Percentiles rank a stretch among this genome's conserved stretches.
Evolutionary conservation across 2,888 invertebrate species (phyloP).

Genomic region (Diogma glabrata): DNA sequence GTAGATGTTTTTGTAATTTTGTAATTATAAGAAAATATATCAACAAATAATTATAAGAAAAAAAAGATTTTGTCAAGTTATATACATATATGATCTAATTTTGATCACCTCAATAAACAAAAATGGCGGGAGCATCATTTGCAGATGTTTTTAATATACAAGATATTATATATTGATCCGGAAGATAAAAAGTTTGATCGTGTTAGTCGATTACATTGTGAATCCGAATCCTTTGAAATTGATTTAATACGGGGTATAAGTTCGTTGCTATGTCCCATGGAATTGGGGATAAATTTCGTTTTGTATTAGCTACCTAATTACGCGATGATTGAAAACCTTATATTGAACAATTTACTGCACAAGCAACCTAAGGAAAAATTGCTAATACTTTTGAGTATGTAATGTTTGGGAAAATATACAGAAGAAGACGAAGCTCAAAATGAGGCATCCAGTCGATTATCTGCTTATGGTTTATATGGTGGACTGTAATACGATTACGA

Average conservation of each 20-base stretch:
- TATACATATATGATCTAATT: too few species aligned
- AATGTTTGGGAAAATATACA: constrained; percentile 70
- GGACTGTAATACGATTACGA: constrained; percentile 90
- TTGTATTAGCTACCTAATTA: constrained; percentile 89
- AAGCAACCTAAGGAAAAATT: constrained; percentile 76
- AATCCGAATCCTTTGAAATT: constrained; percentile 99
- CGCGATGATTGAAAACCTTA: constrained; percentile 41
- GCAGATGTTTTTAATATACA: constrained; percentile 99
- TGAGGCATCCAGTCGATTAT: constrained; percentile 74
- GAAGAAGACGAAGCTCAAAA: constrained; percentile 90
- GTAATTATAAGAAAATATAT: too few species aligned
- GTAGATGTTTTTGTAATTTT: too few species aligned
- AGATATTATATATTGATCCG: constrained; percentile 97
- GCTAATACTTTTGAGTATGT: constrained; percentile 99
- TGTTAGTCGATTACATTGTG: too few species aligned
- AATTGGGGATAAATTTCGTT: constrained; percentile 60
- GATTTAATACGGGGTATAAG: constrained; percentile 97
- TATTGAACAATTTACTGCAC: constrained; percentile 87
- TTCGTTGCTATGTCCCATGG: too few species aligned
- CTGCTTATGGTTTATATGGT: constrained; percentile 96
- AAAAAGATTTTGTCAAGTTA: too few species aligned
- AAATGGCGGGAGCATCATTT: constrained; percentile 89
- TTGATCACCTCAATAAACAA: too few species aligned
- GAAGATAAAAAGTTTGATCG: too few species aligned
- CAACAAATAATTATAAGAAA: too few species aligned